Evolutionary conservation across 2,888 invertebrate species (phyloP).

Genomic region (Leptarthrus brevirostris): DNA sequence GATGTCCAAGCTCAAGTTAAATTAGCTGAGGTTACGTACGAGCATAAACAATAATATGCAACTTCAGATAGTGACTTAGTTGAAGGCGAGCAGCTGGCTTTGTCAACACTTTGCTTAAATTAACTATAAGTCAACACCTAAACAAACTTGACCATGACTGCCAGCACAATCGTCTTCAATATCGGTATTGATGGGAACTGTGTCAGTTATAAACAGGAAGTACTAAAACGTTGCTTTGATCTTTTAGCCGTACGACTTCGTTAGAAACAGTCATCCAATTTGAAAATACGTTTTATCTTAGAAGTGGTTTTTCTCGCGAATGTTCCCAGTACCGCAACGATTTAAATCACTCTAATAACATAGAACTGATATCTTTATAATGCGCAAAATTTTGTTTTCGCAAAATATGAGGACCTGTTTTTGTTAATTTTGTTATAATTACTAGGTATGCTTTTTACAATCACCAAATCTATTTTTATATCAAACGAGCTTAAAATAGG

Average conservation of each 20-base stretch:
- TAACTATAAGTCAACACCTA: constrained; percentile 19
- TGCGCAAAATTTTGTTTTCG: too few relatives aligned
- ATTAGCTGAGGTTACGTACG: neutral
- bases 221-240: neutral
- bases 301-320: too few relatives aligned
- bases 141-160: constrained; percentile 14
- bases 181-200: neutral
- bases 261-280: too few relatives aligned
- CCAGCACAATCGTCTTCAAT: neutral
- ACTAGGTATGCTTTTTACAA: too few relatives aligned
- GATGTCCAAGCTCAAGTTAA: neutral
- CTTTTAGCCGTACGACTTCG: neutral
- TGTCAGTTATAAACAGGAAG: constrained; percentile 23
- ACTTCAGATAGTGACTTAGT: neutral
- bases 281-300: too few relatives aligned
- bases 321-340: too few relatives aligned
- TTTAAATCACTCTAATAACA: too few relatives aligned
- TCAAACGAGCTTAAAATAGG: too few relatives aligned
- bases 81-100: constrained; percentile 15
- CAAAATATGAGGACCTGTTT: too few relatives aligned
- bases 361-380: too few relatives aligned
- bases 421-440: too few relatives aligned
- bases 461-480: too few relatives aligned
- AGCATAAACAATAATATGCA: constrained; percentile 32
- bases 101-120: neutral